Evolutionary conservation across 2,113 vertebrate species (phyloP).

Genomic region (Eurystomus gularis): DNA sequence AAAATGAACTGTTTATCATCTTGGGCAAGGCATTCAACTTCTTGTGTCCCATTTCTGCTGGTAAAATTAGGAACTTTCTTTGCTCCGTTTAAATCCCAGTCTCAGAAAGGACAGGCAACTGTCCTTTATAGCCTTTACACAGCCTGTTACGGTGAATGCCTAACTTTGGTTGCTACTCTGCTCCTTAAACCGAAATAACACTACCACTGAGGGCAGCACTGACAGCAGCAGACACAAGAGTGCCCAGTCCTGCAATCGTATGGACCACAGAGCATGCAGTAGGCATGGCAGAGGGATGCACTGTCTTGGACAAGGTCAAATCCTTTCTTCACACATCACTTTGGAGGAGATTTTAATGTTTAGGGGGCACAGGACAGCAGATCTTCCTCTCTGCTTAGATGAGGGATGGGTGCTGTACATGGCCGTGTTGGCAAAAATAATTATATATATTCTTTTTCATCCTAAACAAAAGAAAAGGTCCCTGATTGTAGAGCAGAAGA

Average conservation of each 20-base stretch:
- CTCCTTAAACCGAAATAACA: not conserved
- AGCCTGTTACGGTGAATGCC: not conserved
- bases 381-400: not conserved
- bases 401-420: not conserved
- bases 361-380: not conserved
- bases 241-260: not conserved
- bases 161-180: not conserved
- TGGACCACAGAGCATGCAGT: not conserved
- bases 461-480: not conserved
- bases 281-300: rapidly evolving
- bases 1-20: not conserved
- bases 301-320: not conserved
- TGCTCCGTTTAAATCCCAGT: not conserved
- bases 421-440: not conserved
- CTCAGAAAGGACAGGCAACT: not conserved
- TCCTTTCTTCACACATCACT: not conserved
- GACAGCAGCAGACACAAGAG: not conserved
- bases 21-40: not conserved
- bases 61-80: not conserved
- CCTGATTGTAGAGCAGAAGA: not conserved
- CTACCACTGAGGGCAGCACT: not conserved
- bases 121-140: not conserved
- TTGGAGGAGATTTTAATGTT: not conserved
- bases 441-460: not conserved
- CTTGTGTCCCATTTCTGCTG: not conserved